Evolutionary conservation across 2,113 vertebrate species (phyloP).

Genomic region (Cyprinus carpio): DNA sequence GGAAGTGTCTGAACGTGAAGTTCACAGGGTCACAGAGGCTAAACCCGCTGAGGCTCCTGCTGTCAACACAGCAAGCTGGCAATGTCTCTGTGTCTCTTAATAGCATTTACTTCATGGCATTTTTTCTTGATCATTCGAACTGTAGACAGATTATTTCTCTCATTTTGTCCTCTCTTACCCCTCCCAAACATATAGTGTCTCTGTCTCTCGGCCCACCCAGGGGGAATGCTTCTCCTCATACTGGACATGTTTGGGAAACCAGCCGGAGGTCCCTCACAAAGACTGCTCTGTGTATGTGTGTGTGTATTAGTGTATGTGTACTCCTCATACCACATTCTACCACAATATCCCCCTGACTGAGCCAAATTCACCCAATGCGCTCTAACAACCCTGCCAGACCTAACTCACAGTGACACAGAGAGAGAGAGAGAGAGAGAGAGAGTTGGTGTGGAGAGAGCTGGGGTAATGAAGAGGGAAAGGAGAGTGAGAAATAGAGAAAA

Average conservation of each 20-base stretch:
- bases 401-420: slow-evolving; percentile 43
- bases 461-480: slow-evolving; percentile 19
- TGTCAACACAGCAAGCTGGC: not conserved
- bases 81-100: slow-evolving; percentile 8
- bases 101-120: not conserved
- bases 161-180: not conserved
- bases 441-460: not conserved
- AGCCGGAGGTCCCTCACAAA: slow-evolving; percentile 52
- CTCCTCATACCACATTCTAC: slow-evolving; percentile 45
- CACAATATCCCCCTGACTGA: slow-evolving; percentile 50
- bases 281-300: slow-evolving; percentile 45
- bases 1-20: slow-evolving; percentile 43
- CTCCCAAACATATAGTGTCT: slow-evolving; percentile 2
- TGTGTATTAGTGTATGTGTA: slow-evolving; percentile 24
- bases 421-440: not conserved
- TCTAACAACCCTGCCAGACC: slow-evolving; percentile 40
- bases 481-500: not conserved
- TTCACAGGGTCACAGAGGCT: slow-evolving; percentile 18
- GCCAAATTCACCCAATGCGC: slow-evolving; percentile 49
- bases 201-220: slow-evolving; percentile 53
- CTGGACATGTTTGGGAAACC: slow-evolving; percentile 52
- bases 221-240: slow-evolving; percentile 42
- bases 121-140: not conserved
- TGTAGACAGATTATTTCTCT: not conserved
- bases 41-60: slow-evolving; percentile 16